Base-by-base conservation (phyloP, 1,140 invertebrate genomes). In the Dolichoris vasculosae region DNA sequence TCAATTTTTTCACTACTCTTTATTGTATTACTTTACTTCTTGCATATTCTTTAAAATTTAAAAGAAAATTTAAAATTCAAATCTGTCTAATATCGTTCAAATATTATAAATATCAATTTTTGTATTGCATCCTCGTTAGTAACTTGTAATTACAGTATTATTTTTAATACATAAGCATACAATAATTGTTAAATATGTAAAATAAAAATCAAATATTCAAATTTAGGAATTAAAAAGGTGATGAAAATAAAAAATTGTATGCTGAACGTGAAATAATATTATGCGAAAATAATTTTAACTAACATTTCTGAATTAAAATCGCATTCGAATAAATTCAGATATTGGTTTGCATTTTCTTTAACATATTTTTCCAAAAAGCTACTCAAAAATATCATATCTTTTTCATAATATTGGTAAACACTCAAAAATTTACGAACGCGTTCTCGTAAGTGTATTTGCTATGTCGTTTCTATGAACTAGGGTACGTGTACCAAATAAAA, bases 401-500 rank as follows among this genome's bases (percentile, higher is more conserved):
- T 46, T 2, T 79, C 30, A 20, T 23, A 79, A n/a, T 3, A 30
- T 2, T 59, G 2, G 20, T 13, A 38, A 7, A 46, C 7, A 81
- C 23, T 43, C 38, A n/a, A 30, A 40, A 17, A 82, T 82, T 69
- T 23, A 69, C 30, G 63, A 81, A 73, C 23, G 20, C 32, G 2
- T 73, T 32, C 38, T 13, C 4, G 26, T n/a, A 73, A 11, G 32
- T 38, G n/a, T 35, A 78, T 78, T 63, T 55, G 11, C 48, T 17
- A 4, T 20, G 76, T 63, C 51, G n/a, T 32, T 8, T 51, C 75
- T 15, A 32, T 32, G 46, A 51, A 30, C 6, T 17, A 4, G 23
- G 55, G 20, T 80, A 85, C 79, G 71, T 81, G 81, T 71, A n/a
- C 2, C 59, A 67, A 38, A 86, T 86, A 86, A 86, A 86, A 82